Percentiles rank a stretch among this genome's conserved stretches.
Evolutionary conservation across 2,113 vertebrate genomes (phyloP).

Genomic region (Brienomyrus longianalis): DNA sequence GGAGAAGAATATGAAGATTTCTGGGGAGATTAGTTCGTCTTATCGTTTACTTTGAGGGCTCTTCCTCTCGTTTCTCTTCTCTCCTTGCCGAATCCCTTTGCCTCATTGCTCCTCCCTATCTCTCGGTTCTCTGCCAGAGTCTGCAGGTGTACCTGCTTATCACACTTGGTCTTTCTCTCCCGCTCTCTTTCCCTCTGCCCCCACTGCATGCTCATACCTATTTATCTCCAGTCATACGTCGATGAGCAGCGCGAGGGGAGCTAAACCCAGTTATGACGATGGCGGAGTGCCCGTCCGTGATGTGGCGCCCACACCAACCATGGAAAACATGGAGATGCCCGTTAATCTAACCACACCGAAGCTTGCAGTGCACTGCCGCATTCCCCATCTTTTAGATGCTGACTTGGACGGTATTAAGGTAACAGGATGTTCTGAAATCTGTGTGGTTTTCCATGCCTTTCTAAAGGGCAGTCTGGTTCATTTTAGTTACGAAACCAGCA

Average conservation of each 20-base stretch:
- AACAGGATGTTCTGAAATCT: background rate
- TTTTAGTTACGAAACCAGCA: background rate
- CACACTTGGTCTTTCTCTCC: background rate
- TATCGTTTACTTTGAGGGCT: background rate
- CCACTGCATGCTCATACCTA: background rate
- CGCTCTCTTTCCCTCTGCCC: background rate
- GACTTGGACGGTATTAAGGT: background rate
- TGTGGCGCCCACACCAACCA: background rate
- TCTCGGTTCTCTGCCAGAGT: background rate
- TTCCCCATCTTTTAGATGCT: background rate
- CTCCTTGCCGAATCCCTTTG: background rate
- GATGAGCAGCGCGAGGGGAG: background rate
- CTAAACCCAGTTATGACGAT: background rate
- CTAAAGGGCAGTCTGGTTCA: background rate
- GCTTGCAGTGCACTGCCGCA: background rate
- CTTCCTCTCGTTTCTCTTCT: background rate
- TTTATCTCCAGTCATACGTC: background rate
- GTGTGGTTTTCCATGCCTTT: background rate
- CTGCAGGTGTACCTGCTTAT: background rate
- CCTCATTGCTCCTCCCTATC: background rate
- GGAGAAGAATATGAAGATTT: background rate
- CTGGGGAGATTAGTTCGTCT: background rate
- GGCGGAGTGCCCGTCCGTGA: background rate
- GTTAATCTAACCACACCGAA: background rate
- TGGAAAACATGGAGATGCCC: background rate